Percentiles rank a stretch among this genome's conserved stretches.
These are phyloP conservation scores for Oryzias celebensis DNA, from an alignment of 2,113 vertebrate species.

Conservation along the genomic window DNA sequence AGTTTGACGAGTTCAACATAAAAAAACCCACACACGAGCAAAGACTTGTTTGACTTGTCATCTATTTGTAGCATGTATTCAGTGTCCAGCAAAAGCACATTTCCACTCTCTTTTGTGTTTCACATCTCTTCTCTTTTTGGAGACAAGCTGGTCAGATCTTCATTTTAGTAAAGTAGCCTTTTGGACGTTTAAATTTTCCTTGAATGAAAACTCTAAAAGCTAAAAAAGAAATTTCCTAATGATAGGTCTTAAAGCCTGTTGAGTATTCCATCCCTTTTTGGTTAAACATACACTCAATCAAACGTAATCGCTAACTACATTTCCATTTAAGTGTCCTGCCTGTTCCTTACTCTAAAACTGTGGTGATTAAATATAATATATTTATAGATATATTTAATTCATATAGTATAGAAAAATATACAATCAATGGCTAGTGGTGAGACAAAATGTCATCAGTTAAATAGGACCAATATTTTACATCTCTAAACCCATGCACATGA, in stretches of 20 bases:
- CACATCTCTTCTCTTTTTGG: background rate
- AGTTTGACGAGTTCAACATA: constrained; percentile 12
- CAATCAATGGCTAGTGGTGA: constrained; percentile 75
- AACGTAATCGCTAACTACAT: constrained; percentile 50
- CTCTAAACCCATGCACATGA: constrained; percentile 53
- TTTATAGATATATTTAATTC: constrained; percentile 60
- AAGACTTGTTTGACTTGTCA: constrained; percentile 14
- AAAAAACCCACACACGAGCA: constrained; percentile 11
- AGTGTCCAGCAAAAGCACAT: background rate
- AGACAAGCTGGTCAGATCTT: too few relatives aligned
- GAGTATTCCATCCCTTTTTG: constrained; percentile 18
- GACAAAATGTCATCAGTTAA: constrained; percentile 58
- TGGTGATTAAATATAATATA: constrained; percentile 68
- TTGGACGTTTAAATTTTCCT: background rate
- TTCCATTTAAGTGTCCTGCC: constrained; percentile 32
- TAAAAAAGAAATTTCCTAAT: background rate
- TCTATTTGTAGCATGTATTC: background rate
- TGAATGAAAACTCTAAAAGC: background rate
- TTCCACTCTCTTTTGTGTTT: background rate
- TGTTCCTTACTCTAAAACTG: constrained; percentile 61
- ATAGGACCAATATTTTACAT: constrained; percentile 57
- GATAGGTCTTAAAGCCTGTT: constrained; percentile 2
- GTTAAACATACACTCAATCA: constrained; percentile 35
- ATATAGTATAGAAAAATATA: constrained; percentile 78
- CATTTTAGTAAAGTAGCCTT: too few relatives aligned